Conservation (phyloP, 1,140 invertebrate genomes). For the Euura lappo region DNA sequence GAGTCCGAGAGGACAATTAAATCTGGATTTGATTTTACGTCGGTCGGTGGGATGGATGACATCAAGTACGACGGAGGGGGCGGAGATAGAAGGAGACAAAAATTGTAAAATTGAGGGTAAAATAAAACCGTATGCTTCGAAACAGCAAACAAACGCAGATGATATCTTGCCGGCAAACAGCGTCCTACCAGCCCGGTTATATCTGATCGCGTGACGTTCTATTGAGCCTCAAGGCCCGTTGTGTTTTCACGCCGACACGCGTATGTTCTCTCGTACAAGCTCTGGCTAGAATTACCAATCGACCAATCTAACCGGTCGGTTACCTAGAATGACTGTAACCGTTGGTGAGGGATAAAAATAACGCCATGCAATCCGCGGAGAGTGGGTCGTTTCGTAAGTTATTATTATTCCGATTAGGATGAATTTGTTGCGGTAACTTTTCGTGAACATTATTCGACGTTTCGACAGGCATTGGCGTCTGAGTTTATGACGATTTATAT, state of each 20-base stretch:
- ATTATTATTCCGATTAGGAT: too few relatives aligned
- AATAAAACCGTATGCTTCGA: not conserved
- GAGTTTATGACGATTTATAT: too few relatives aligned
- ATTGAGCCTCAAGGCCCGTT: not conserved
- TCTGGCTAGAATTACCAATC: not conserved
- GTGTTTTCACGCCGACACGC: slow-evolving; percentile 1
- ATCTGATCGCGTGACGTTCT: slow-evolving; percentile 44
- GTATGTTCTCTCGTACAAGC: not conserved
- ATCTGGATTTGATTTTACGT: not conserved
- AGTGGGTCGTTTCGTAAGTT: too few relatives aligned
- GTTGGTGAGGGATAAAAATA: too few relatives aligned
- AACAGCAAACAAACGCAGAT: not conserved
- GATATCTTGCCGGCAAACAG: not conserved
- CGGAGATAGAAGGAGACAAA: too few relatives aligned
- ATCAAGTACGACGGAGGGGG: too few relatives aligned
- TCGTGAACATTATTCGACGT: too few relatives aligned
- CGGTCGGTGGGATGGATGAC: not conserved
- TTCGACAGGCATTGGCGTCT: too few relatives aligned
- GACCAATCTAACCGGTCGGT: not conserved
- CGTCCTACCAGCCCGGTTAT: slow-evolving; percentile 17
- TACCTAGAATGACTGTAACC: not conserved
- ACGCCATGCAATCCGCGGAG: too few relatives aligned
- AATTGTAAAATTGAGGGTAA: too few relatives aligned
- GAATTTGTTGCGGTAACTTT: too few relatives aligned
- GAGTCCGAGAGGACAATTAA: not conserved